A percentile compares a stretch with the other conserved stretches of the same genome.
phyloP scores from a whole-genome alignment of 1,140 invertebrate species.

The Drosophila melanogaster region DNA sequence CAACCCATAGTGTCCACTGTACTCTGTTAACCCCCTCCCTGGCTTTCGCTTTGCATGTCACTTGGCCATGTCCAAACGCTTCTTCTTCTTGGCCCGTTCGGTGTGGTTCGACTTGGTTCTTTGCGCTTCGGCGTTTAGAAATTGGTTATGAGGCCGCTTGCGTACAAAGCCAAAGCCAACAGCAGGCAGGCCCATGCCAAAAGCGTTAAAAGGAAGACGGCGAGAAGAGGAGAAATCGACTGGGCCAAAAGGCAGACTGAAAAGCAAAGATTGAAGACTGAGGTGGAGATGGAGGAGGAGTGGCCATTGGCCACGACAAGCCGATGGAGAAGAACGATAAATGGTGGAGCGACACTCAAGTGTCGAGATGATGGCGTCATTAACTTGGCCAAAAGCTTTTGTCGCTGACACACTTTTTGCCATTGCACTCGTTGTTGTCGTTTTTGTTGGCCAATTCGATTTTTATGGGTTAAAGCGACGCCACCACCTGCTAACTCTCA shows the following conservation, averaged over 20 bases:
- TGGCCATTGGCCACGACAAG: slow-evolving; percentile 12
- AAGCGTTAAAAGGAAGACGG: slow-evolving; percentile 59
- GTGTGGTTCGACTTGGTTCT: slow-evolving; percentile 46
- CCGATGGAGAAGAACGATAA: slow-evolving; percentile 40
- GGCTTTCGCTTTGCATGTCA: slow-evolving; percentile 64
- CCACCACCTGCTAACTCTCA: slow-evolving; percentile 4
- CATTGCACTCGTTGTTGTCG: slow-evolving; percentile 33
- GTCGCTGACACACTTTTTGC: slow-evolving; percentile 44
- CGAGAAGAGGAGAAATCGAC: slow-evolving; percentile 41
- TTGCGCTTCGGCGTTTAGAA: slow-evolving; percentile 51
- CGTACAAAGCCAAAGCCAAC: background rate
- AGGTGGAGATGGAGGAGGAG: slow-evolving; percentile 10
- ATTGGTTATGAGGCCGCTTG: slow-evolving; percentile 60
- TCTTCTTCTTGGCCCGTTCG: slow-evolving; percentile 43
- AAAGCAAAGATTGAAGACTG: background rate
- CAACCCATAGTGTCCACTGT: background rate
- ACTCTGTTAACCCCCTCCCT: slow-evolving; percentile 4
- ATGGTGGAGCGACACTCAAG: slow-evolving; percentile 12
- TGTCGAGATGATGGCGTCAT: slow-evolving; percentile 41
- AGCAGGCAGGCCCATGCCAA: slow-evolving; percentile 21
- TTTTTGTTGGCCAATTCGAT: slow-evolving; percentile 26
- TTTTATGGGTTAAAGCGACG: slow-evolving; percentile 55
- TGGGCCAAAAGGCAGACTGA: slow-evolving; percentile 14
- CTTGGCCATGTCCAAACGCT: slow-evolving; percentile 73
- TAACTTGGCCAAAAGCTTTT: slow-evolving; percentile 63